Evolutionary conservation across 2,797 vertebrate genomes (phyloP), one percentile per base, ranked within the genome.

Genomic region (Nyctalus aviator): DNA sequence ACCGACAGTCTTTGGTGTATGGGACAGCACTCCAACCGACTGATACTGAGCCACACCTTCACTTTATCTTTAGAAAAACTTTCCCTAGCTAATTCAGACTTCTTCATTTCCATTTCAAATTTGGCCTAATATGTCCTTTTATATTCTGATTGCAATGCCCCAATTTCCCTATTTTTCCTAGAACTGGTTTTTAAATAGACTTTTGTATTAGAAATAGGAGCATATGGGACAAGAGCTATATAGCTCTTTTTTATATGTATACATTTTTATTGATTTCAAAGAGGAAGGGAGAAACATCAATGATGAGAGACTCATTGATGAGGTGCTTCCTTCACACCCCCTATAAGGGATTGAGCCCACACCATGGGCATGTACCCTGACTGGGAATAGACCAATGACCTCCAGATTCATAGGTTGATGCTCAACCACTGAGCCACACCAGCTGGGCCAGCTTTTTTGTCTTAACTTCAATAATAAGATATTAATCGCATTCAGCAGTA

Each of bases 21-120:
- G 64, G 17, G 17, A 32, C n/a, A 32, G 17, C 17, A 3, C 64
- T 68, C 64, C n/a, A 68, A 68, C 64, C 1, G 15, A 68, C 17
- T 20, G n/a, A 68, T 7, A 68, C 17, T 20, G n/a, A 68, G n/a
- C n/a, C 64, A 35, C 64, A 68, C n/a, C 27, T 30, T 62, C 27
- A 30, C 62, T 75, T 96, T 82, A 48, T 85, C 13, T 90, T 90
- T 21, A 48, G 69, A 68, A 81, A 41, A 46, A 30, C 6, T 81
- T 85, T 66, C 55, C 27, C 41, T 91, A 75, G 14, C 23, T 64
- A 69, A 87, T 79, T 77, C 37, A 82, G 20, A 86, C 55, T 72
- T 32, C 35, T 72, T 30, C n/a, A 27, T 75, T 91, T 91, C 32
- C 48, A 64, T 93, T 94, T 89, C 17, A 64, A 95, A 21, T 92